Percentiles rank a stretch among this genome's conserved stretches.
Conservation (phyloP, 2,888 invertebrate genomes). For the Drosophila kuntzei region DNA sequence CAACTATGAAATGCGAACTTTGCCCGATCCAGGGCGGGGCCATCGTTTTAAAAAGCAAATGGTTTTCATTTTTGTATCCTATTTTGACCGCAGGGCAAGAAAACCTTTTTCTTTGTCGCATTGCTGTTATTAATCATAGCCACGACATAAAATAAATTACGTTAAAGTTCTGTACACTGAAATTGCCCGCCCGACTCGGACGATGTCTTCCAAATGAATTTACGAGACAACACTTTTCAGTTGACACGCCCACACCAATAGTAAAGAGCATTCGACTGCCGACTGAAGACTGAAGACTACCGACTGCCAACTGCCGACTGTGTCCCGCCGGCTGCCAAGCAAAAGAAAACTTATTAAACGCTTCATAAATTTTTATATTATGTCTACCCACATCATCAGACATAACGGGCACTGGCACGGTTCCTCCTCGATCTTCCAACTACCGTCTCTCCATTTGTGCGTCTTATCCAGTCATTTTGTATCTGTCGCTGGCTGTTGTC, state of each 20-base stretch:
- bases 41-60: constrained; percentile 56
- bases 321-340: constrained; percentile 36
- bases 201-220: constrained; percentile 73
- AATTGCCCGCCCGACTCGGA: constrained; percentile 51
- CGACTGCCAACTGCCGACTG: too few species aligned
- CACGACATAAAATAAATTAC: constrained; percentile 79
- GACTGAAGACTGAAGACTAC: constrained; percentile 18
- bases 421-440: constrained; percentile 45
- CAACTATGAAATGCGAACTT: constrained; percentile 58
- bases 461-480: constrained; percentile 75
- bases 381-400: constrained; percentile 82
- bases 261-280: constrained; percentile 57
- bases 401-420: constrained; percentile 68
- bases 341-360: constrained; percentile 83
- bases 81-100: constrained; percentile 62
- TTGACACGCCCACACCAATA: constrained; percentile 64
- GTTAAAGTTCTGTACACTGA: constrained; percentile 65
- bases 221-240: constrained; percentile 78
- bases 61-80: constrained; percentile 46
- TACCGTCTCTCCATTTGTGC: constrained; percentile 34
- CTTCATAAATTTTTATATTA: constrained; percentile 84
- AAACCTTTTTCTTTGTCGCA: constrained; percentile 58
- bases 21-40: constrained; percentile 13
- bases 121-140: constrained; percentile 76
- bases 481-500: constrained; percentile 71